Evolutionary conservation across 2,888 invertebrate species (phyloP), one percentile per base, ranked within the genome.

Genomic region (Apamea sordens): DNA sequence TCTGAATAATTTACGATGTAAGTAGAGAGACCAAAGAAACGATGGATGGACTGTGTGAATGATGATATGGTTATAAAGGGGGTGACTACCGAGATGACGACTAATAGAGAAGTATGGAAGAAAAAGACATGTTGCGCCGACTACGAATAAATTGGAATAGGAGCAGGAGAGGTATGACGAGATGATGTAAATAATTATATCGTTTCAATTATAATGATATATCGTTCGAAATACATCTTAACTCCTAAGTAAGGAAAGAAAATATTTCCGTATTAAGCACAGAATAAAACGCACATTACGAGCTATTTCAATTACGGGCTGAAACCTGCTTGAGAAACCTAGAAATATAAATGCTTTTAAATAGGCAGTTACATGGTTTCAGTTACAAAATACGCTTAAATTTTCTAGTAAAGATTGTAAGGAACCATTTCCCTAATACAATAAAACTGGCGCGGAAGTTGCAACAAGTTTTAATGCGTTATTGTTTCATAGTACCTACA

Each of bases 381-480:
- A 47, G 15, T 67, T 59, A 47, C 74, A 73, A 71, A 71, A 70
- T 24, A 68, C 28, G 47, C 56, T 65, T 69, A 63, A 73, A 73
- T 72, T 73, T 59, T 65, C 28, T 21, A 36, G 59, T 56, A 76
- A 59, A 21, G 18, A 75, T 44, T 76, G 56, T 32, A 73, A 65
- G 61, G 53, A 76, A 71, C 73, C 2, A 73, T 73, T 86, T 79
- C 41, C 71, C 50, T 47, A 15, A 32, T 28, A 76, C 24, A 69
- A 76, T 85, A 76, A 86, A 86, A 71, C 36, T 11, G 18, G 47
- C n/a, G 5, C 87, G 87, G 87, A 86, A 86, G 73, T 81, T 44
- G n/a, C 73, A 73, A 81, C 77, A 77, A 36, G 53, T 59, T 65
- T 74, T 80, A 80, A 86, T 77, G 64, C n/a, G 32, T 81, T 87